phyloP scores from a whole-genome alignment of 2,113 vertebrate species.

The Barnardius zonarius region DNA sequence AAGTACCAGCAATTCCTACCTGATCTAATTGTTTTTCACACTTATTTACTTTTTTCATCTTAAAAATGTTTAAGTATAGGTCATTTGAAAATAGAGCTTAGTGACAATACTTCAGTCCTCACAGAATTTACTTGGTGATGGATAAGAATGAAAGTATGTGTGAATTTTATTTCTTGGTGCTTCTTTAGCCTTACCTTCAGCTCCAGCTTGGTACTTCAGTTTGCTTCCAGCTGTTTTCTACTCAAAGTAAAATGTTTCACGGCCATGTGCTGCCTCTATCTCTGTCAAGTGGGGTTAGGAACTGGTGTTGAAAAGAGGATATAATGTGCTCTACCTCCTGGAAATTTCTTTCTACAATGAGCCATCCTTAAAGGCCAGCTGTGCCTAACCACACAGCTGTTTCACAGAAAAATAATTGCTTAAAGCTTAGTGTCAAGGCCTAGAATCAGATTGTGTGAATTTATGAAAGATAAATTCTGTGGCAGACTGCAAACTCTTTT shows the following conservation, averaged over 20 bases:
- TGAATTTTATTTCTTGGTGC: neutral
- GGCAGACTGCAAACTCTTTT: neutral
- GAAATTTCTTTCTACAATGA: neutral
- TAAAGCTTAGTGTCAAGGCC: neutral
- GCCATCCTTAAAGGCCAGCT: constrained; percentile 1
- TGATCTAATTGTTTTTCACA: constrained; percentile 3
- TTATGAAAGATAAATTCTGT: neutral
- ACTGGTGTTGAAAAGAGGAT: neutral
- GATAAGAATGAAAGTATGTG: neutral
- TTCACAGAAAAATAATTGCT: neutral
- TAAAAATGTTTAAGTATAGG: neutral
- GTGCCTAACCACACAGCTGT: neutral
- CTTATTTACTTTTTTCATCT: neutral
- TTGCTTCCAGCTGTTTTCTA: constrained; percentile 18
- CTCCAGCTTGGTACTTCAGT: neutral
- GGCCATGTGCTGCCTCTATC: neutral
- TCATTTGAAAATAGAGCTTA: neutral
- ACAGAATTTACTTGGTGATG: neutral
- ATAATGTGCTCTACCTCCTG: neutral
- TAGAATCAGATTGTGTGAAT: neutral
- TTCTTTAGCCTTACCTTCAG: neutral
- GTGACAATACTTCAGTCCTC: neutral
- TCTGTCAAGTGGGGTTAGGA: constrained; percentile 24
- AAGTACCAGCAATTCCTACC: neutral
- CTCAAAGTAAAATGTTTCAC: neutral